These are phyloP conservation scores for Cryptomyrus ogoouensis DNA, from an alignment of 2,113 vertebrate genomes.

Conservation along the genomic window DNA sequence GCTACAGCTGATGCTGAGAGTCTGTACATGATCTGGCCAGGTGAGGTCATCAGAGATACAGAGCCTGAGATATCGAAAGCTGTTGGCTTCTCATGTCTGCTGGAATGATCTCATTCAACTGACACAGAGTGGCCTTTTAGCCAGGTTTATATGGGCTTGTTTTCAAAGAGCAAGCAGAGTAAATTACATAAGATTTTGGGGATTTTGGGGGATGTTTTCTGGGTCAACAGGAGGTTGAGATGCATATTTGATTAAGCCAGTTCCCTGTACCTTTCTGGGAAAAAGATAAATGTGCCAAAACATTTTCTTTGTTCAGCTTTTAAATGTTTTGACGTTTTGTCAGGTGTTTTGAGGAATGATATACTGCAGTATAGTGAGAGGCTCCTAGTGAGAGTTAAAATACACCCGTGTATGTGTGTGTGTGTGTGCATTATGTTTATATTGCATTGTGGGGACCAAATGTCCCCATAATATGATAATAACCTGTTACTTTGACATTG, in stretches of 20 bases:
- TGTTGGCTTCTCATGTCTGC: not conserved
- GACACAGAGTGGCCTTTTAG: not conserved
- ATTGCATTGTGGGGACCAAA: not conserved
- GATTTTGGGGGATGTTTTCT: not conserved
- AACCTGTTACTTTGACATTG: too few relatives aligned
- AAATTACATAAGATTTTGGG: not conserved
- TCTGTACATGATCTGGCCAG: not conserved
- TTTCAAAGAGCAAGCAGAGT: not conserved
- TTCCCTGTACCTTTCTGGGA: not conserved
- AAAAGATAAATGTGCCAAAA: not conserved
- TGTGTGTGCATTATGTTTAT: not conserved
- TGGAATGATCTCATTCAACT: not conserved
- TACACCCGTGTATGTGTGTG: not conserved
- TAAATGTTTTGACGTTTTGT: not conserved
- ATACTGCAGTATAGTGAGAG: not conserved
- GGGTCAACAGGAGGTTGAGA: not conserved
- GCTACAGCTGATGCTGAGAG: not conserved
- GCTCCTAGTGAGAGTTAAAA: not conserved
- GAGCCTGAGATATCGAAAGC: not conserved
- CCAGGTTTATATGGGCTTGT: not conserved
- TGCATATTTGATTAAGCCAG: not conserved
- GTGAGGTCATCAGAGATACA: not conserved
- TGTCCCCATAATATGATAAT: not conserved
- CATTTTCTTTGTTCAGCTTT: not conserved
- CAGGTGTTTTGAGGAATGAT: not conserved